Evolutionary conservation across 2,113 vertebrate genomes (phyloP).

Genomic region (Gnathonemus echidnorhynchus): DNA sequence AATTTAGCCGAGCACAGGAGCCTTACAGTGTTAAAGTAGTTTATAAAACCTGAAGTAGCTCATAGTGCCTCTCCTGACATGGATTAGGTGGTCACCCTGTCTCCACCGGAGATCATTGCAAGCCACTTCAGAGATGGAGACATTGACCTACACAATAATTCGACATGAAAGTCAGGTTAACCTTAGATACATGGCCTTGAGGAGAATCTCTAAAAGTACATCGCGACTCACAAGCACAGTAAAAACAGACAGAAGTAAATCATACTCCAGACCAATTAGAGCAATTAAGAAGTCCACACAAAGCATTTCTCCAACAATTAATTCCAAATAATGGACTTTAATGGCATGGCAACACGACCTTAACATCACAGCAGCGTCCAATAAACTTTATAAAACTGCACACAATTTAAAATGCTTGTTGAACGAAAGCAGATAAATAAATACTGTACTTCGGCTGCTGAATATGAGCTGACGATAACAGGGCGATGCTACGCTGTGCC

Average conservation of each 20-base stretch:
- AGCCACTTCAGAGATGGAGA: not conserved
- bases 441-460: not conserved
- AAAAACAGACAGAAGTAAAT: slow-evolving; percentile 34
- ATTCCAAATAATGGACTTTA: slow-evolving; percentile 20
- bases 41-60: not conserved
- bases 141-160: not conserved
- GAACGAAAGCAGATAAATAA: not conserved
- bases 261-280: slow-evolving; percentile 26
- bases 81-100: too few species aligned
- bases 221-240: slow-evolving; percentile 32
- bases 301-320: not conserved
- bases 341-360: not conserved
- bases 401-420: not conserved
- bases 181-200: not conserved
- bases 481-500: not conserved
- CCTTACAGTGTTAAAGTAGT: not conserved
- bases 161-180: not conserved
- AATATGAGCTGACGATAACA: not conserved
- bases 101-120: not conserved
- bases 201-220: not conserved
- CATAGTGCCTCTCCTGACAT: not conserved
- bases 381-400: not conserved
- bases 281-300: slow-evolving; percentile 25
- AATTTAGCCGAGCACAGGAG: not conserved
- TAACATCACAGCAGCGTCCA: slow-evolving; percentile 1